Percentiles rank a stretch among this genome's conserved stretches.
phyloP scores from a whole-genome alignment of 2,113 vertebrate species.

The Cacatua alba region DNA sequence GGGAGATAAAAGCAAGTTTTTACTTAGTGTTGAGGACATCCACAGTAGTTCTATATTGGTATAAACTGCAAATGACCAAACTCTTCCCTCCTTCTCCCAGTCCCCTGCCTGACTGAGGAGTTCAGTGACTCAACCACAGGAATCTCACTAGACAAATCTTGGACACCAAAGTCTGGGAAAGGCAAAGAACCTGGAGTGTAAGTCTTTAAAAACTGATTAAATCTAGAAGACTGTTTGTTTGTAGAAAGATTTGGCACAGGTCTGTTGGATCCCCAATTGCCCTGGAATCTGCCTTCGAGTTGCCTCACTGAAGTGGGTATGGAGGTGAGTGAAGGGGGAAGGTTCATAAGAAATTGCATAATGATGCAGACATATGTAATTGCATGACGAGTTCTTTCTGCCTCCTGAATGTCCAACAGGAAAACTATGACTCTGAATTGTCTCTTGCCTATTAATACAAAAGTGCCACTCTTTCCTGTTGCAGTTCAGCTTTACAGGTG shows the following conservation, averaged over 20 bases:
- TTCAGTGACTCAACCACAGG: neutral
- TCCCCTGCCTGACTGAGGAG: neutral
- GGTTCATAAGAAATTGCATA: neutral
- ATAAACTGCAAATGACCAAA: neutral
- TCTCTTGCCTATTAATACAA: neutral
- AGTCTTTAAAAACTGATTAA: neutral
- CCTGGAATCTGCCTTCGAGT: neutral
- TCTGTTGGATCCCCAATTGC: neutral
- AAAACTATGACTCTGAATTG: neutral
- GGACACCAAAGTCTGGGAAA: neutral
- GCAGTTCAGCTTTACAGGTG: constrained; percentile 48
- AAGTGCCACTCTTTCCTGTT: constrained; percentile 18
- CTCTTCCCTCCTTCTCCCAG: neutral
- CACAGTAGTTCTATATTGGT: neutral
- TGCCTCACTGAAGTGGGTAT: neutral
- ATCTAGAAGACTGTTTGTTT: neutral
- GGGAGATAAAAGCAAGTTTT: neutral
- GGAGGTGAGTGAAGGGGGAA: neutral
- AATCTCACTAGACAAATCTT: neutral
- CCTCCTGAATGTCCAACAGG: neutral
- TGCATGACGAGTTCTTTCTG: neutral
- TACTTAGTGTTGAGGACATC: neutral
- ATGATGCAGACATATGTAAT: neutral
- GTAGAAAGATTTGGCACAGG: neutral
- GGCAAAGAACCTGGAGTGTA: neutral